Conservation (phyloP, 2,888 invertebrate genomes). For the Dorcus parallelipipedus region DNA sequence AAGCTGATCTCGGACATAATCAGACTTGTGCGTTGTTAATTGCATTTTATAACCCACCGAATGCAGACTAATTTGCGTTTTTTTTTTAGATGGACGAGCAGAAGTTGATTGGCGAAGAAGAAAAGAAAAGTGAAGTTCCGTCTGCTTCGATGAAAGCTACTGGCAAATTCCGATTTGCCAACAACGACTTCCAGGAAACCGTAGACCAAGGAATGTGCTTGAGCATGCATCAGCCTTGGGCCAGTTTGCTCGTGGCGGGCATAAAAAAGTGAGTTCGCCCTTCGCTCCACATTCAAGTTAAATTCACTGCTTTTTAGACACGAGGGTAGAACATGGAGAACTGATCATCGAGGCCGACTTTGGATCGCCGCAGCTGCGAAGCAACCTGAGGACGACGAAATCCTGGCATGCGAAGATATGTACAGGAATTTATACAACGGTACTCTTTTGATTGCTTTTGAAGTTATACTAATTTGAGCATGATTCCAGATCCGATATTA, state of each 20-base stretch:
- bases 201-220: conserved; percentile 73
- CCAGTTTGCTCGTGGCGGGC: conserved; percentile 85
- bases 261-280: conserved; percentile 73
- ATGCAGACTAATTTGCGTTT: not conserved
- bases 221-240: conserved; percentile 96
- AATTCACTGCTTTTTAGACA: conserved; percentile 56
- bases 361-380: conserved; percentile 93
- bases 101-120: not conserved
- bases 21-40: conserved; percentile 16
- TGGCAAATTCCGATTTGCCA: conserved; percentile 31
- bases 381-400: conserved; percentile 64
- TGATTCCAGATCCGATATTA: conserved; percentile 57
- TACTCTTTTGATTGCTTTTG: too few relatives aligned
- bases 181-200: conserved; percentile 40
- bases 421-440: conserved; percentile 67
- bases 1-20: conserved; percentile 27
- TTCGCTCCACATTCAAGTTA: not conserved
- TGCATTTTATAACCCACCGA: not conserved
- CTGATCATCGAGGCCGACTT: conserved; percentile 83
- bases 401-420: conserved; percentile 66
- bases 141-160: not conserved
- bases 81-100: conserved; percentile 17
- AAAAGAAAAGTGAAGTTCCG: not conserved
- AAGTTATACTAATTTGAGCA: not conserved
- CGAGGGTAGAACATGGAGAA: conserved; percentile 94